These are phyloP conservation scores for Miltochrista miniata DNA, from an alignment of 2,888 invertebrate species.

Conservation along the genomic window DNA sequence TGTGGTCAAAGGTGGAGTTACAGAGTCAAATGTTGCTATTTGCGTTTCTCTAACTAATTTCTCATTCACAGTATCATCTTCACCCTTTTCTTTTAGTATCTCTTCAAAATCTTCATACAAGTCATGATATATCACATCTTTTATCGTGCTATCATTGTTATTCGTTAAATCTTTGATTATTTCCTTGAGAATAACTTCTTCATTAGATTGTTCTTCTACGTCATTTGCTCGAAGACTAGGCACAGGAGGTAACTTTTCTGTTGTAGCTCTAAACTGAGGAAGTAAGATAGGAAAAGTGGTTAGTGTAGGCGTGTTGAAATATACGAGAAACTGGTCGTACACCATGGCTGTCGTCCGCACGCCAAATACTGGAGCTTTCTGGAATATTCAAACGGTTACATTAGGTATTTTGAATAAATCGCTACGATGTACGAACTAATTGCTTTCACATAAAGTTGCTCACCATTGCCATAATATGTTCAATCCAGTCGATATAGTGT, in stretches of 20 bases:
- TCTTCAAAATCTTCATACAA: not conserved
- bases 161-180: not conserved
- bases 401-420: too few relatives aligned
- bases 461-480: not conserved
- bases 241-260: too few relatives aligned
- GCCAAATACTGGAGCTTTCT: not conserved
- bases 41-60: not conserved
- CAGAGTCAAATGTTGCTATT: not conserved
- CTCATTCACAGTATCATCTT: not conserved
- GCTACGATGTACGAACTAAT: too few relatives aligned
- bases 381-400: not conserved
- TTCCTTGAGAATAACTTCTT: not conserved
- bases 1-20: not conserved
- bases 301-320: not conserved
- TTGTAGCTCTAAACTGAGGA: too few relatives aligned
- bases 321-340: not conserved
- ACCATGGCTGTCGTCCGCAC: not conserved
- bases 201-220: not conserved
- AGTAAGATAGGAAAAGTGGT: not conserved
- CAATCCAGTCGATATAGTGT: conserved; percentile 19
- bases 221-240: not conserved
- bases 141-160: not conserved
- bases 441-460: too few relatives aligned
- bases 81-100: not conserved
- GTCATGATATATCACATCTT: not conserved